Percentiles rank a stretch among this genome's conserved stretches.
phyloP scores from a whole-genome alignment of 2,888 invertebrate genomes.

The Agrypnus murinus region DNA sequence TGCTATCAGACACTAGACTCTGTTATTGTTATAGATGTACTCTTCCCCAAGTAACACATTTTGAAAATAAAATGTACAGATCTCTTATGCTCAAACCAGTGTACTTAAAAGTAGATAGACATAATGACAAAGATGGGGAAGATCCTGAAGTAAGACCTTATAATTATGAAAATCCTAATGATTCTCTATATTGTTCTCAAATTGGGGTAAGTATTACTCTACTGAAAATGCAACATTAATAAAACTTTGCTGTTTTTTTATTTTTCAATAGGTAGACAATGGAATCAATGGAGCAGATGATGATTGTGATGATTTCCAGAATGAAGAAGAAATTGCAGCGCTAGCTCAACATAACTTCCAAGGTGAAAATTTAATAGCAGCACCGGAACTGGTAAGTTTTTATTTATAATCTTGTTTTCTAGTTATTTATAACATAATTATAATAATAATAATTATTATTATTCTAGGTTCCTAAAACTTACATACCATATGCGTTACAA shows the following conservation, averaged over 20 bases:
- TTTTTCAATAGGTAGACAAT: conserved; percentile 10
- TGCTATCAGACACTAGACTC: too few relatives aligned
- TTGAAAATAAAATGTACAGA: not conserved
- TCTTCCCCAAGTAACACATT: conserved; percentile 37
- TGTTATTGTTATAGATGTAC: too few relatives aligned
- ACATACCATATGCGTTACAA: conserved; percentile 86
- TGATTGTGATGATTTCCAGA: conserved; percentile 36
- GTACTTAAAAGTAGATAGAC: not conserved
- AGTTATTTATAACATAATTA: conserved; percentile 20
- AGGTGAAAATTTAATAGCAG: conserved; percentile 77
- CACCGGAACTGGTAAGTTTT: conserved; percentile 76
- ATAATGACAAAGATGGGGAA: conserved; percentile 28
- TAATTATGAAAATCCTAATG: conserved; percentile 75
- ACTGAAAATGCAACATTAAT: too few relatives aligned
- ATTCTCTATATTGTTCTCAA: conserved; percentile 72
- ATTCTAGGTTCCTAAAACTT: conserved; percentile 79
- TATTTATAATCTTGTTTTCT: not conserved
- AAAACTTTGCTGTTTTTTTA: too few relatives aligned
- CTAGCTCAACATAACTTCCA: conserved; percentile 64
- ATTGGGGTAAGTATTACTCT: conserved; percentile 34
- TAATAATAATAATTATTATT: conserved; percentile 48
- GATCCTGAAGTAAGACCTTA: conserved; percentile 70
- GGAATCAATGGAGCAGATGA: conserved; percentile 3
- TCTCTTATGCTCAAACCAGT: conserved; percentile 41
- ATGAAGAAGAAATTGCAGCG: conserved; percentile 67